These are phyloP conservation scores for Acanthacorydalis orientalis DNA, from an alignment of 2,888 invertebrate species.

Conservation along the genomic window DNA sequence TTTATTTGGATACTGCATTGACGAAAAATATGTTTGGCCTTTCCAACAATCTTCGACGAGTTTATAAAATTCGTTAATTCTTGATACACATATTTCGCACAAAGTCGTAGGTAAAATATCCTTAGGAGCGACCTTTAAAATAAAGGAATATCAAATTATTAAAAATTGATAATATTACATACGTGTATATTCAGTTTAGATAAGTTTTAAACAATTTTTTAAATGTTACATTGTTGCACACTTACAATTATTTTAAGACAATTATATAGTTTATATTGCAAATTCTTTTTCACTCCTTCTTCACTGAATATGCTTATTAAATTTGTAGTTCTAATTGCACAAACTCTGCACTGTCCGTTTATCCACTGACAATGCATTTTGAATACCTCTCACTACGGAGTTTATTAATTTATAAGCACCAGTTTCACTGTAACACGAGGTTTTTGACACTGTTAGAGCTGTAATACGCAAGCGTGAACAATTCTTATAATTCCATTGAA, in stretches of 20 bases:
- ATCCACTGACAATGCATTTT: neutral
- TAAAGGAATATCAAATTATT: neutral
- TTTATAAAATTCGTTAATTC: neutral
- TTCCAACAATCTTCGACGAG: slow-evolving; percentile 1
- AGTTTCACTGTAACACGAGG: too few species aligned
- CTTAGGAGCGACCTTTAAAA: neutral
- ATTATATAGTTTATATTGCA: neutral
- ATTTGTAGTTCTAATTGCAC: neutral
- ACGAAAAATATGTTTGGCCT: slow-evolving; percentile 1
- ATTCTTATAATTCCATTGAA: too few species aligned
- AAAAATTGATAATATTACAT: neutral
- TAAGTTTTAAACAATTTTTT: too few species aligned
- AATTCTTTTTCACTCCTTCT: neutral
- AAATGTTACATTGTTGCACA: neutral
- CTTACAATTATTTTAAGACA: slow-evolving; percentile 4
- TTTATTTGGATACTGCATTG: neutral
- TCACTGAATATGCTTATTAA: slow-evolving; percentile 1
- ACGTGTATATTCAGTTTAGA: neutral
- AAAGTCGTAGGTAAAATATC: neutral
- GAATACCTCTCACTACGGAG: neutral
- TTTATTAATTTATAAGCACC: too few species aligned
- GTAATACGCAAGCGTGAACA: too few species aligned
- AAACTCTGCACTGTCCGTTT: slow-evolving; percentile 1
- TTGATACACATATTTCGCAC: slow-evolving; percentile 1
- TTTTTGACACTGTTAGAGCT: too few species aligned